These are phyloP conservation scores for Bufo bufo DNA, from an alignment of 2,113 vertebrate species.

Conservation along the genomic window DNA sequence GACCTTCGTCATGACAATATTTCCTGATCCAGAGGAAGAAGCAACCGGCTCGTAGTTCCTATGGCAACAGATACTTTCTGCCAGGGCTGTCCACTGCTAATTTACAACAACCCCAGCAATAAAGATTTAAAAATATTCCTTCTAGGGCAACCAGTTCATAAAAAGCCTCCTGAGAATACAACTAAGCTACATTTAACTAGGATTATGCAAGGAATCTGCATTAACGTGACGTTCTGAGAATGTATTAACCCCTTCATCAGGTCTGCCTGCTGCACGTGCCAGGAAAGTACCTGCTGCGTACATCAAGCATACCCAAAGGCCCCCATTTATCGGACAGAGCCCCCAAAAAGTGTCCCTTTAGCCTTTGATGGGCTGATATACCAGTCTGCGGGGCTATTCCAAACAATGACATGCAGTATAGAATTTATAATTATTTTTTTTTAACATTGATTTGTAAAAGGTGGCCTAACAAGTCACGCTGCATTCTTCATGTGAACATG, in stretches of 20 bases:
- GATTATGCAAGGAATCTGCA: not conserved
- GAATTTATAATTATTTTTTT: too few species aligned
- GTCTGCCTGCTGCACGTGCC: too few species aligned
- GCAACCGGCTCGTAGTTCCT: not conserved
- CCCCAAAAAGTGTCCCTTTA: too few species aligned
- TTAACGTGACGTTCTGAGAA: not conserved
- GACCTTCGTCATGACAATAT: slow-evolving; percentile 12
- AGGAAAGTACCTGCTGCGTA: too few species aligned
- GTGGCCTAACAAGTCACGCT: too few species aligned
- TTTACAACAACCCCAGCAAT: not conserved
- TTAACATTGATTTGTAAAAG: too few species aligned
- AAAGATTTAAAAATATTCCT: not conserved
- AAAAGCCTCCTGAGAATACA: not conserved
- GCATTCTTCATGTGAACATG: too few species aligned
- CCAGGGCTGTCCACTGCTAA: slow-evolving; percentile 5
- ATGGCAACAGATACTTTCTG: slow-evolving; percentile 10
- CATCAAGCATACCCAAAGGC: too few species aligned
- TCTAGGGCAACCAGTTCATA: not conserved
- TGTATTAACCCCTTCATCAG: not conserved
- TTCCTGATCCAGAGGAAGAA: not conserved
- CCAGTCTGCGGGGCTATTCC: too few species aligned
- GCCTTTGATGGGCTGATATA: too few species aligned
- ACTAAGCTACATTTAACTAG: not conserved
- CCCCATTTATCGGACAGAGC: too few species aligned
- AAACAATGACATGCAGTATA: too few species aligned